phyloP scores from a whole-genome alignment of 2,113 vertebrate species.

The Epinephelus cyanopodus region DNA sequence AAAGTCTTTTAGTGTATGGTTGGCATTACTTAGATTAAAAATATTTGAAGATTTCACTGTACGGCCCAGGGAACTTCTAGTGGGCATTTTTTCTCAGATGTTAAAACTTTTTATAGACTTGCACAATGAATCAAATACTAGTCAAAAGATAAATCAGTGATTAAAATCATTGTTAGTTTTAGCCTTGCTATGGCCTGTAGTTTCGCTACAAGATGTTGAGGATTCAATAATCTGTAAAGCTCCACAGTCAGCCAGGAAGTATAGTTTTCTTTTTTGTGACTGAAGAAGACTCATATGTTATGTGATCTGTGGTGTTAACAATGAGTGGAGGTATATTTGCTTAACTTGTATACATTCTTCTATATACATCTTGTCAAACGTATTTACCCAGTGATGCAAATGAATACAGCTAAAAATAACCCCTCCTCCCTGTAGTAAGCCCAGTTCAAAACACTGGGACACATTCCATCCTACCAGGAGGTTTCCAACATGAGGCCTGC shows the following conservation, averaged over 20 bases:
- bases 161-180: neutral
- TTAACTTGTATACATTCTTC: too few species aligned
- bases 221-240: neutral
- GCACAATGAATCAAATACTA: neutral
- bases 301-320: neutral
- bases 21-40: too few species aligned
- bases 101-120: neutral
- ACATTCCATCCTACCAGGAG: slow-evolving; percentile 58
- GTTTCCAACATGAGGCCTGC: slow-evolving; percentile 23
- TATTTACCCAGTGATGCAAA: slow-evolving; percentile 5
- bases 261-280: neutral
- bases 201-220: neutral
- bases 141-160: neutral
- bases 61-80: neutral
- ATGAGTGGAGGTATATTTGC: neutral
- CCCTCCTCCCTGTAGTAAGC: slow-evolving; percentile 20
- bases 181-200: neutral
- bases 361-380: neutral
- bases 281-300: neutral
- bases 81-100: too few species aligned
- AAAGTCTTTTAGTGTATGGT: too few species aligned
- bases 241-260: neutral
- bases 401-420: slow-evolving; percentile 8
- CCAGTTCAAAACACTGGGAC: slow-evolving; percentile 43
- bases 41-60: too few species aligned